Conservation (phyloP, 2,888 invertebrate genomes). For the Teleogryllus oceanicus region DNA sequence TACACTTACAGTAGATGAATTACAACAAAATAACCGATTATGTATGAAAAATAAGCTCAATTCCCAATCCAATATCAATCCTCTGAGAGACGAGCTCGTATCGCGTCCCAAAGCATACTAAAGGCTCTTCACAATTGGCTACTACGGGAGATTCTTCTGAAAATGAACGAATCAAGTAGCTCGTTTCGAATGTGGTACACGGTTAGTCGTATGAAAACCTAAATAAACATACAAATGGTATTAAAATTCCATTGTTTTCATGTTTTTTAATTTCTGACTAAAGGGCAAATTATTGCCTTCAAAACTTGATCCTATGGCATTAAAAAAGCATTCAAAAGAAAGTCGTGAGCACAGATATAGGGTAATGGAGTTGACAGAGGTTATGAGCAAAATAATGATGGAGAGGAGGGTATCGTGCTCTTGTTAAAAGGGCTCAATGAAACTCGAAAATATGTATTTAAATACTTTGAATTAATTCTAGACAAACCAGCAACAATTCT, state of each 20-base stretch:
- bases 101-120: neutral
- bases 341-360: neutral
- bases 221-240: neutral
- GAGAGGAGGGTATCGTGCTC: constrained; percentile 35
- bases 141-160: neutral
- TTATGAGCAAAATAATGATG: constrained; percentile 33
- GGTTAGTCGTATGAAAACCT: neutral
- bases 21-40: neutral
- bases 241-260: constrained; percentile 5
- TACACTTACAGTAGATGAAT: too few species aligned
- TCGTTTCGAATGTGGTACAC: neutral
- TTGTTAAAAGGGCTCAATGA: constrained; percentile 32
- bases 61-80: constrained; percentile 3
- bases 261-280: neutral
- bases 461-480: constrained; percentile 23
- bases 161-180: neutral
- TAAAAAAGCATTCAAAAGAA: neutral
- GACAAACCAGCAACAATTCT: constrained; percentile 27
- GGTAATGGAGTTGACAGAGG: constrained; percentile 31
- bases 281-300: neutral
- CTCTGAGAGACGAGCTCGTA: neutral
- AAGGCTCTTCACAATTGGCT: neutral
- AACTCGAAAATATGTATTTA: constrained; percentile 32
- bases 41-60: neutral
- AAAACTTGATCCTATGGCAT: neutral